Base-by-base conservation (phyloP, 2,797 vertebrate species). In the Coregonus ussuriensis region DNA sequence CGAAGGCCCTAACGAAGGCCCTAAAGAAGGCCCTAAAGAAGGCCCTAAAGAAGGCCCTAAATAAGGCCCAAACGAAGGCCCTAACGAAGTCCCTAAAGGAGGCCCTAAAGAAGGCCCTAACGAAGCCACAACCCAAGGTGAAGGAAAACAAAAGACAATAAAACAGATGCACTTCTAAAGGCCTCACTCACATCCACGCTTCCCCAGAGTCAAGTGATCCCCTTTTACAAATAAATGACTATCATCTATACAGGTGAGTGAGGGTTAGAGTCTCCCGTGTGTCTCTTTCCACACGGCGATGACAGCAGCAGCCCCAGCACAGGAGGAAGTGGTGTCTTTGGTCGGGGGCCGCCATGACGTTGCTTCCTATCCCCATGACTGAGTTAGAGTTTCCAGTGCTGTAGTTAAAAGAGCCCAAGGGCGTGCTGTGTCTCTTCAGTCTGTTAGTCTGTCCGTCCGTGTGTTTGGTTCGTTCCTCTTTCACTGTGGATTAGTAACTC, bases 311-410 rank as follows among this genome's bases (percentile, higher is more conserved):
- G 15, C n/a, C 4, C 4, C 14, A 62, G 63, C 0, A 47, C 18
- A 81, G 51, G 74, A 77, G 88, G 93, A 93, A 93, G 92, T 92
- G 86, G 77, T 81, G 79, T 87, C 35, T 62, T 62, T 87, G 85
- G 16, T 4, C 4, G 91, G 87, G 92, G 93, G 92, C 89, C 75
- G 88, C 93, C 92, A 75, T 97, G 96, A 97, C 92, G 95, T 72
- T 88, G 84, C 93, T 97, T 98, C 97, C 97, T 97, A 94, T 90
- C 87, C 88, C 92, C 82, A 86, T 93, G 88, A 93, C 85, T 85
- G 82, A 86, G 86, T 92, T 84, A 81, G 78, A 93, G 85, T 96
- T 98, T 97, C 96, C 95, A 94, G 81, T 88, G 59, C 82, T 87
- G 14, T 89, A 89, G 14, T 89, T 94, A 96, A 95, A 77, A 89